phyloP scores from a whole-genome alignment of 2,888 invertebrate species.

The Lumbricus terrestris region DNA sequence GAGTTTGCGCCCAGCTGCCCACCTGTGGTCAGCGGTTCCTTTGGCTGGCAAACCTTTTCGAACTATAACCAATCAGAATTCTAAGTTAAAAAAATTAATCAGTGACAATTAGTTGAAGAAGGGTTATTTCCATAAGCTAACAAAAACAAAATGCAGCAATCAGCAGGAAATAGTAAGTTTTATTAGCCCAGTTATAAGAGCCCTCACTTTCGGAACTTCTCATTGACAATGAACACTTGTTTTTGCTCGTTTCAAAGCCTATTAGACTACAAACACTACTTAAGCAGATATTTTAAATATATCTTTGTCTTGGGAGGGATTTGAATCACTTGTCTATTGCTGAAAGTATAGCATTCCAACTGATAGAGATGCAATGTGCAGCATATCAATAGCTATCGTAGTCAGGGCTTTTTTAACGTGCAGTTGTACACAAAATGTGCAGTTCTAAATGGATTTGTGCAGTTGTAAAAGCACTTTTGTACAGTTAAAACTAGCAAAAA shows the following conservation, averaged over 20 bases:
- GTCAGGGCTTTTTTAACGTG: no score
- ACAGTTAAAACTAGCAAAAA: no score
- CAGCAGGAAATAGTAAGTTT: background rate
- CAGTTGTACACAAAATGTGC: no score
- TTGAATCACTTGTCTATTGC: background rate
- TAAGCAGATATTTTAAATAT: background rate
- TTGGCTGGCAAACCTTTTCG: background rate
- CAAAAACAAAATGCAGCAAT: background rate
- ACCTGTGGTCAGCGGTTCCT: slow-evolving; percentile 11
- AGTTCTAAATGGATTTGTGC: no score
- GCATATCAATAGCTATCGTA: background rate
- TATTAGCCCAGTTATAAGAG: background rate
- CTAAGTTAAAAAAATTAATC: background rate
- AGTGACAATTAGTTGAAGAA: background rate
- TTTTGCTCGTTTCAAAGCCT: background rate
- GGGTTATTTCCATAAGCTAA: background rate
- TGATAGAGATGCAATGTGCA: background rate
- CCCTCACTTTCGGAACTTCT: background rate
- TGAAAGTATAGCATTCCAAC: background rate
- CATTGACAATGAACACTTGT: background rate
- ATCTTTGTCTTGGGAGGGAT: background rate
- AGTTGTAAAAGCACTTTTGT: no score
- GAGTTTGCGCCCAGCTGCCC: background rate
- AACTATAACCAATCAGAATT: background rate
- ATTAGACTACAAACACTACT: background rate